Evolutionary conservation across 2,113 vertebrate species (phyloP).

Genomic region (Charina bottae): DNA sequence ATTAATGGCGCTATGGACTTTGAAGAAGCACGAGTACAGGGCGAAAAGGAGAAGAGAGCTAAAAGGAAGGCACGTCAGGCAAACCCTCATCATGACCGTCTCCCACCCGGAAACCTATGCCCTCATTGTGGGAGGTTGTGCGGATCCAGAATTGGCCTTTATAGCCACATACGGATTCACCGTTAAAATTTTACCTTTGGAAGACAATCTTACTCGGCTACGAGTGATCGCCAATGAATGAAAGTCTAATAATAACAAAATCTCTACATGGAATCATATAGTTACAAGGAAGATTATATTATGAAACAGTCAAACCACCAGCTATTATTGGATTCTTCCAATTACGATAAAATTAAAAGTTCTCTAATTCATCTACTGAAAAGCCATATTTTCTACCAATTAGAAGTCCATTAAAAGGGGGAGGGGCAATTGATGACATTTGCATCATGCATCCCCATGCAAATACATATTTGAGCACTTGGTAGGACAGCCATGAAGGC

Average conservation of each 20-base stretch:
- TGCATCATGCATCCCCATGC: background rate
- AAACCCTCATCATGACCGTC: no score
- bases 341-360: slow-evolving; percentile 33
- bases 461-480: background rate
- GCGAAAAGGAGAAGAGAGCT: no score
- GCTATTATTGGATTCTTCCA: slow-evolving; percentile 28
- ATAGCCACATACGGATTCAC: no score
- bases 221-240: no score
- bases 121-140: no score
- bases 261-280: slow-evolving; percentile 16
- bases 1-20: no score
- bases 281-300: slow-evolving; percentile 35
- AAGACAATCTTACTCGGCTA: no score
- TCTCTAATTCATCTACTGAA: slow-evolving; percentile 35
- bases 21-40: no score
- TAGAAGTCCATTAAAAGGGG: background rate
- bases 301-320: slow-evolving; percentile 51
- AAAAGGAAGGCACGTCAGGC: no score
- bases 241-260: slow-evolving; percentile 6
- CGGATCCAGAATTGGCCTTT: no score
- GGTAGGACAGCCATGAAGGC: background rate
- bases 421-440: background rate
- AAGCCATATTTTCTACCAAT: slow-evolving; percentile 2
- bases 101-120: no score
- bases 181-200: no score